Percentiles rank a stretch among this genome's conserved stretches.
These are phyloP conservation scores for Zelostemma sp. DNA, from an alignment of 1,140 invertebrate species.

Conservation along the genomic window DNA sequence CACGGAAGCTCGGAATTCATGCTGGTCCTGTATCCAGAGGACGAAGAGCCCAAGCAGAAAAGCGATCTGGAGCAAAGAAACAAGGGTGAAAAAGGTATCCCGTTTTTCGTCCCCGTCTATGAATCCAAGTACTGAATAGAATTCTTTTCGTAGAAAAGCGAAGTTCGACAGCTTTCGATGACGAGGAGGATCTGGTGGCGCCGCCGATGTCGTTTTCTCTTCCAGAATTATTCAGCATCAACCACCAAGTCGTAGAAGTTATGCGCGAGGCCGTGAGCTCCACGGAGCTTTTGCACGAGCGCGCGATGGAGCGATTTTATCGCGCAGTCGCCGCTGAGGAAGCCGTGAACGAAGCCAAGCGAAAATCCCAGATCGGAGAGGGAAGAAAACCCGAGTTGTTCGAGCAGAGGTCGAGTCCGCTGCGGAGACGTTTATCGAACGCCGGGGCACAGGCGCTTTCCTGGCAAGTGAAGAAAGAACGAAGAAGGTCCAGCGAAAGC, in stretches of 20 bases:
- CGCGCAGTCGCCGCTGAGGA: conserved; percentile 81
- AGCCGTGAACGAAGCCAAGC: conserved; percentile 63
- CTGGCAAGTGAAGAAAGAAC: conserved; percentile 56
- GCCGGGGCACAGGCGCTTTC: conserved; percentile 38
- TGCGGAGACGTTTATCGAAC: conserved; percentile 54
- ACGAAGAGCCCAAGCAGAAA: too few relatives aligned
- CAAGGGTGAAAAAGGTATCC: conserved; percentile 17
- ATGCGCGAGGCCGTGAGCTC: conserved; percentile 83
- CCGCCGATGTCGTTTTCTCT: conserved; percentile 84
- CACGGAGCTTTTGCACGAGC: conserved; percentile 83
- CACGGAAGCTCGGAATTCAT: too few relatives aligned
- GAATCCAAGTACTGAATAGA: too few relatives aligned
- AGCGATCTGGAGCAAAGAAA: too few relatives aligned
- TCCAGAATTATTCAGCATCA: conserved; percentile 77
- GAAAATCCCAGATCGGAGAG: conserved; percentile 58
- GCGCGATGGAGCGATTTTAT: conserved; percentile 83
- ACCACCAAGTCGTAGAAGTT: conserved; percentile 61
- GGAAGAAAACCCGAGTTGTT: conserved; percentile 29
- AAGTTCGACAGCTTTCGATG: too few relatives aligned
- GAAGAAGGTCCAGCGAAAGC: conserved; percentile 60
- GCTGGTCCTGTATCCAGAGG: too few relatives aligned
- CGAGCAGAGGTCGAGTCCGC: conserved; percentile 22
- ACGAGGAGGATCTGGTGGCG: conserved; percentile 75
- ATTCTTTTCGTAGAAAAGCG: too few relatives aligned
- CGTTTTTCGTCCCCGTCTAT: too few relatives aligned